These are phyloP conservation scores for Cyphomyrmex costatus DNA, from an alignment of 1,140 invertebrate species.

Conservation along the genomic window DNA sequence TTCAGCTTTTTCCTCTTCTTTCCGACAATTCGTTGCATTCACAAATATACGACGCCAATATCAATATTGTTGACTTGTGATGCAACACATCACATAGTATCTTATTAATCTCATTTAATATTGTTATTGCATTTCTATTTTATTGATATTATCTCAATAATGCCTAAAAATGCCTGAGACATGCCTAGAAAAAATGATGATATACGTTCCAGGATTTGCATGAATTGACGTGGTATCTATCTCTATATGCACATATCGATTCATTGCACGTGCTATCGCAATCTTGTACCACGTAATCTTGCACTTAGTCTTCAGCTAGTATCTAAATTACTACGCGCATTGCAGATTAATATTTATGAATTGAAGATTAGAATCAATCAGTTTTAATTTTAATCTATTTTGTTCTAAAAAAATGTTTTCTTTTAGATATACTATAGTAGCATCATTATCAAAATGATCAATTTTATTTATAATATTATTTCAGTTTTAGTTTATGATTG, in stretches of 20 bases:
- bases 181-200: background rate
- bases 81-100: background rate
- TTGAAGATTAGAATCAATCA: too few relatives aligned
- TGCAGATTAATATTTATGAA: too few relatives aligned
- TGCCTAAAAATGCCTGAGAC: background rate
- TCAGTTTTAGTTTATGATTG: too few relatives aligned
- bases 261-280: conserved; percentile 5
- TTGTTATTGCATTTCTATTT: background rate
- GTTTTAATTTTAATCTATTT: too few relatives aligned
- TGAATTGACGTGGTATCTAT: conserved; percentile 17
- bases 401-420: too few relatives aligned
- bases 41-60: conserved; percentile 3
- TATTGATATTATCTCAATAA: background rate
- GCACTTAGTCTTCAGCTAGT: background rate
- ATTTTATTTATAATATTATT: too few relatives aligned
- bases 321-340: too few relatives aligned
- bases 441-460: too few relatives aligned
- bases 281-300: background rate
- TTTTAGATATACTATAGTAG: too few relatives aligned
- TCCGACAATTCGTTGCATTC: conserved; percentile 44
- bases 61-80: background rate
- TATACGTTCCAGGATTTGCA: background rate
- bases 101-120: background rate
- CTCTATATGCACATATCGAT: background rate
- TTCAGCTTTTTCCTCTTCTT: conserved; percentile 34